Conservation (phyloP, 1,140 invertebrate species). For the Drosophila sp. region DNA sequence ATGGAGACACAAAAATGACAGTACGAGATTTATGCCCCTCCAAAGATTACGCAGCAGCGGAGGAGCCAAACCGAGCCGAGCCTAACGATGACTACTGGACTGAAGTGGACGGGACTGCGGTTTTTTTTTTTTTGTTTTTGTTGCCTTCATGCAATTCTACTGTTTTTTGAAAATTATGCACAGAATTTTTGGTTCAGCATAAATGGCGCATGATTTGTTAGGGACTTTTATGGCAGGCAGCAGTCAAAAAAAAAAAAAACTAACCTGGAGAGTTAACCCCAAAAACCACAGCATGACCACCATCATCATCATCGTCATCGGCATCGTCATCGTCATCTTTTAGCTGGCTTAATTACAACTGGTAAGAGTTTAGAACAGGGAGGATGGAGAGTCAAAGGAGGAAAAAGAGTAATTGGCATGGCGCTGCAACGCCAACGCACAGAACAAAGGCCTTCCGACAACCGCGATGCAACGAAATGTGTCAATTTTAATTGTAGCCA, state of each 20-base stretch:
- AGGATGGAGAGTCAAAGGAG: conserved; percentile 24
- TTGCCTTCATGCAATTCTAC: conserved; percentile 2
- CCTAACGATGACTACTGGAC: conserved; percentile 40
- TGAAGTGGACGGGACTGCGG: conserved; percentile 8
- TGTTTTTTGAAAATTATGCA: conserved; percentile 63
- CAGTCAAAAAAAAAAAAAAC: background rate
- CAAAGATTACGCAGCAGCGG: conserved; percentile 76
- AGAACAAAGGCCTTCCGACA: conserved; percentile 54
- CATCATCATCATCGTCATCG: background rate
- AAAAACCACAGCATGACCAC: background rate
- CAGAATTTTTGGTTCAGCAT: conserved; percentile 54
- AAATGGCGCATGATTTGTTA: conserved; percentile 79
- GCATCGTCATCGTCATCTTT: conserved; percentile 25
- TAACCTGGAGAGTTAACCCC: conserved; percentile 1
- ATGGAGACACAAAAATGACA: conserved; percentile 83
- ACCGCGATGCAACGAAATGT: conserved; percentile 77
- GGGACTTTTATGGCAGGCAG: conserved; percentile 66
- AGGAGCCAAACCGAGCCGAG: conserved; percentile 2
- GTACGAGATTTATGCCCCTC: conserved; percentile 78
- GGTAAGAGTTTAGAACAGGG: background rate
- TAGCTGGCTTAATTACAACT: conserved; percentile 51
- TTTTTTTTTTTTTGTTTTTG: conserved; percentile 9
- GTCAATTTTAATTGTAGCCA: conserved; percentile 82
- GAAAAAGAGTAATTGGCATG: conserved; percentile 53
- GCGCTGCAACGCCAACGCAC: conserved; percentile 52